These are phyloP conservation scores for Scophthalmus maximus DNA, from an alignment of 2,113 vertebrate genomes.

Conservation along the genomic window DNA sequence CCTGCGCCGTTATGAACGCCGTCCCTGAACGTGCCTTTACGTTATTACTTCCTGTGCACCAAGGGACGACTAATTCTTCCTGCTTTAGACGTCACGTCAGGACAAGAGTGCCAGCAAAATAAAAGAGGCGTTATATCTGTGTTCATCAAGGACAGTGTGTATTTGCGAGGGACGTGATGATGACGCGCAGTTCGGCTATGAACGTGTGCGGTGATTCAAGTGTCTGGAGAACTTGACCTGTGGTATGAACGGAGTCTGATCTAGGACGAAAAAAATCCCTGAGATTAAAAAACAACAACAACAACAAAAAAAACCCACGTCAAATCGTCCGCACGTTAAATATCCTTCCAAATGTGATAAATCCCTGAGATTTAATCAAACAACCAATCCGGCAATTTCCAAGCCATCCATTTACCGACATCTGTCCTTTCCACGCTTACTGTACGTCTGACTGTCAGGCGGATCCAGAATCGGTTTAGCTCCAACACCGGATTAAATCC, in stretches of 20 bases:
- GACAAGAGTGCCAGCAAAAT: neutral
- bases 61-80: neutral
- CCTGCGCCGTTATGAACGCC: too few species aligned
- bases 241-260: neutral
- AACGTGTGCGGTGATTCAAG: neutral
- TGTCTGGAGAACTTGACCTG: neutral
- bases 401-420: neutral
- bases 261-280: accelerated
- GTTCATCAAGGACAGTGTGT: neutral
- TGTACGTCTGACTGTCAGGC: neutral
- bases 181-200: too few species aligned
- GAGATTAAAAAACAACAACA: neutral
- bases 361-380: neutral
- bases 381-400: neutral
- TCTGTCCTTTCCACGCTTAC: neutral
- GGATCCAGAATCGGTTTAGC: neutral
- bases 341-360: neutral
- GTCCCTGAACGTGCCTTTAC: neutral
- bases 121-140: neutral
- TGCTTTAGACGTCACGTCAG: neutral
- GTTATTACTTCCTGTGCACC: neutral
- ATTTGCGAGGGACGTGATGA: neutral
- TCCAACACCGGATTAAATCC: neutral
- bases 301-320: neutral
- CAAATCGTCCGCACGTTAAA: neutral